Conservation (phyloP, 2,797 vertebrate genomes). For the Channa striata region DNA sequence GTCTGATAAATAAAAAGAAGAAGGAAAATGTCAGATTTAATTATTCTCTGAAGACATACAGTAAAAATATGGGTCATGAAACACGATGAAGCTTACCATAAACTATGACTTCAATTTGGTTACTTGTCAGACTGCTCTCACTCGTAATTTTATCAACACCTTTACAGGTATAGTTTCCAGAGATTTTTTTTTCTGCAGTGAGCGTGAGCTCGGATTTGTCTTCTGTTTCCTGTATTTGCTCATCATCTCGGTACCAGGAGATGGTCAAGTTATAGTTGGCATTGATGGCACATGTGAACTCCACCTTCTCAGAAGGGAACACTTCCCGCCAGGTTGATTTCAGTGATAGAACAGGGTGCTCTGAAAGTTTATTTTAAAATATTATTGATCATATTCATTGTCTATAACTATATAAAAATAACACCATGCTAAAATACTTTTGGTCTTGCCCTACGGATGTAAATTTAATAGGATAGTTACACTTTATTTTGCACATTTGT, state of each 20-base stretch:
- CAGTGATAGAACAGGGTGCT: constrained; percentile 42
- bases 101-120: background rate
- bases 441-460: background rate
- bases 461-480: too few relatives aligned
- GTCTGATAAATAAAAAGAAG: constrained; percentile 26
- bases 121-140: too few relatives aligned
- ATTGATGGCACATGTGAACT: constrained; percentile 46
- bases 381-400: background rate
- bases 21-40: background rate
- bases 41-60: background rate
- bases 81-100: constrained; percentile 40
- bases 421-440: background rate
- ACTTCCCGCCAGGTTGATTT: constrained; percentile 28
- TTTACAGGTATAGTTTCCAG: constrained; percentile 59
- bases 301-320: constrained; percentile 68
- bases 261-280: constrained; percentile 50
- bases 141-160: constrained; percentile 39
- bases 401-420: background rate
- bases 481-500: background rate
- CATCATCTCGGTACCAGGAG: constrained; percentile 47
- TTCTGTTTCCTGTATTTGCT: rapidly evolving
- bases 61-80: background rate
- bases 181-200: background rate
- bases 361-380: constrained; percentile 39
- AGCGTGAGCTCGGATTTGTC: constrained; percentile 48